Percentiles rank a stretch among this genome's conserved stretches.
These are phyloP conservation scores for Hydrophis major DNA, from an alignment of 2,797 vertebrate genomes.

Conservation along the genomic window DNA sequence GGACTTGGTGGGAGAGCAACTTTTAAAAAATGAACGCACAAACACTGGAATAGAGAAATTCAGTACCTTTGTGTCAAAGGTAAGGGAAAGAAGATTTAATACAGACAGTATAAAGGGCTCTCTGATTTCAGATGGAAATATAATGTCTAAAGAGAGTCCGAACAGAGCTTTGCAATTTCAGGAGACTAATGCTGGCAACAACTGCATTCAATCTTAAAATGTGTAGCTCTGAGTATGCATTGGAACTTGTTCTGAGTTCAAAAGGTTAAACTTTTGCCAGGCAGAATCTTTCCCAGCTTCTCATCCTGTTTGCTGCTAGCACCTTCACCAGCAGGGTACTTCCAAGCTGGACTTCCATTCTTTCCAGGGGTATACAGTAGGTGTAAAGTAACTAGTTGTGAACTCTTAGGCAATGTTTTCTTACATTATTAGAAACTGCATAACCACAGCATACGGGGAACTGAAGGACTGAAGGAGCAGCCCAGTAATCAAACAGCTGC, in stretches of 20 bases:
- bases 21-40: background rate
- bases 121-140: background rate
- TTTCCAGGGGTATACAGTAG: background rate
- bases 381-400: background rate
- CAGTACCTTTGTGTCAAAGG: background rate
- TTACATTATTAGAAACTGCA: background rate
- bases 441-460: background rate
- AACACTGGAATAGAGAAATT: background rate
- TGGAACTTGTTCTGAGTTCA: background rate
- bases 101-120: background rate
- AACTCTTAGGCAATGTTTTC: background rate
- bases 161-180: background rate
- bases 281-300: background rate
- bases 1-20: background rate
- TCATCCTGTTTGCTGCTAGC: background rate
- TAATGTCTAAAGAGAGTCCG: background rate
- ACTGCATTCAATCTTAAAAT: background rate
- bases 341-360: background rate
- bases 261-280: background rate
- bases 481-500: background rate
- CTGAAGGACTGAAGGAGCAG: background rate
- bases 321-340: background rate
- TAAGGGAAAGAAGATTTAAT: background rate
- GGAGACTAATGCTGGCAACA: background rate
- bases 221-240: background rate